Evolutionary conservation across 2,113 vertebrate species (phyloP), one percentile per base, ranked within the genome.

Genomic region (Calyptommatus sinebrachiatus): DNA sequence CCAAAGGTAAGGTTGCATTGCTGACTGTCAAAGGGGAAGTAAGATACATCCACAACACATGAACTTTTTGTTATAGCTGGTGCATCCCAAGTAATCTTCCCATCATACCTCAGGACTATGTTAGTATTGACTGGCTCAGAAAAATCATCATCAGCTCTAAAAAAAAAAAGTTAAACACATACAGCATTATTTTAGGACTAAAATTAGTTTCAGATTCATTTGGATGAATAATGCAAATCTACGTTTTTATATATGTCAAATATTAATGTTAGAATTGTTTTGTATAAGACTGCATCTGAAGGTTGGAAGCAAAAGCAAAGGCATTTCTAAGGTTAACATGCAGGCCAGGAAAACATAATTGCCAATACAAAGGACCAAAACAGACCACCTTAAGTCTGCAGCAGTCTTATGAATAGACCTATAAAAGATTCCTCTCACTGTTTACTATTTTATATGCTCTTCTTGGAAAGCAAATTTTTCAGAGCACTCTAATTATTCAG

Each of bases 31-130:
- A 99, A 99, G 67, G 98, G 98, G 83, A 99, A 99, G 86, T 99
- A 99, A 81, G 97, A 96, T 31, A 99, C 97, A 21, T 99, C 97
- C 63, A 99, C 98, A 78, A 97, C 97, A 82, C 98, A 99, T 2
- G 97, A 96, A 89, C 98, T 99, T 90, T 99, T 99, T 41, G 97
- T 99, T 93, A 99, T 99, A 81, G 97, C 98, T 0, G 98, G 98
- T 4, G 97, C 93, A 85, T 99, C 98, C 98, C 98, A 99, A 77
- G 96, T 95, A 82, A 99, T 97, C 90, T 98, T 96, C 6, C 98
- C 98, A 0, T 98, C 97, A 16, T 97, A 98, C 26, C 97, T 94
- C 87, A 99, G 91, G 70, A 98, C 97, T 82, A 99, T 97, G 1
- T 99, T 99, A 48, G 98, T 99, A 84, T 96, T 98, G 61, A 97